A percentile compares a stretch with the other conserved stretches of the same genome.
These are phyloP conservation scores for Sparus aurata DNA, from an alignment of 2,797 vertebrate genomes.

Conservation along the genomic window DNA sequence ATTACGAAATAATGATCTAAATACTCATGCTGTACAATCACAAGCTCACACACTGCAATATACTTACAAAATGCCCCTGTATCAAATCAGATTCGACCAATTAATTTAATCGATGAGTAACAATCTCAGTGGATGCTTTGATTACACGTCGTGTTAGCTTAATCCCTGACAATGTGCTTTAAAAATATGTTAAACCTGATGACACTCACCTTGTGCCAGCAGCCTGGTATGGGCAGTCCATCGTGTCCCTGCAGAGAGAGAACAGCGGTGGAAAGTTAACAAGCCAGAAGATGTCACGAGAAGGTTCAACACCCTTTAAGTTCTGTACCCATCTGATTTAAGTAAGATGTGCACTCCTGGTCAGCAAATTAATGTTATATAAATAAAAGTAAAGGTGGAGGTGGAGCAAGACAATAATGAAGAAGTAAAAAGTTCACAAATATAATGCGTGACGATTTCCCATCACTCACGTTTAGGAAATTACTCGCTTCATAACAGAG, in stretches of 20 bases:
- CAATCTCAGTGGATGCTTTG: slow-evolving; percentile 2
- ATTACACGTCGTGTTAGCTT: slow-evolving; percentile 34
- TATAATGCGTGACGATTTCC: too few species aligned
- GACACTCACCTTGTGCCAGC: slow-evolving; percentile 94
- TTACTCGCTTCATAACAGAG: too few species aligned
- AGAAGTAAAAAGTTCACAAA: not conserved
- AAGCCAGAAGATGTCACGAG: not conserved
- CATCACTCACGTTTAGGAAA: too few species aligned
- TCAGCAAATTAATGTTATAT: not conserved
- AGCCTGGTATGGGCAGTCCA: slow-evolving; percentile 95
- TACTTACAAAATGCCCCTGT: slow-evolving; percentile 81
- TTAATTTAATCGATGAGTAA: slow-evolving; percentile 37
- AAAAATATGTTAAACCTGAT: not conserved
- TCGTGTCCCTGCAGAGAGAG: slow-evolving; percentile 89
- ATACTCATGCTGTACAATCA: slow-evolving; percentile 38
- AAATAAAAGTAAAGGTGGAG: not conserved
- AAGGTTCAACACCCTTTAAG: not conserved
- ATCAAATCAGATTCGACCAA: slow-evolving; percentile 71
- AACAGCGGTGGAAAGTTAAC: slow-evolving; percentile 37
- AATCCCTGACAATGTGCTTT: not conserved
- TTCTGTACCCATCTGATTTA: not conserved
- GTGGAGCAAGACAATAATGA: not conserved
- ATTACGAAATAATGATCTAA: not conserved
- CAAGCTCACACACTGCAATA: slow-evolving; percentile 44
- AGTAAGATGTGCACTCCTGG: not conserved